Evolutionary conservation across 2,888 invertebrate genomes (phyloP).

Genomic region (Netelia melanura): DNA sequence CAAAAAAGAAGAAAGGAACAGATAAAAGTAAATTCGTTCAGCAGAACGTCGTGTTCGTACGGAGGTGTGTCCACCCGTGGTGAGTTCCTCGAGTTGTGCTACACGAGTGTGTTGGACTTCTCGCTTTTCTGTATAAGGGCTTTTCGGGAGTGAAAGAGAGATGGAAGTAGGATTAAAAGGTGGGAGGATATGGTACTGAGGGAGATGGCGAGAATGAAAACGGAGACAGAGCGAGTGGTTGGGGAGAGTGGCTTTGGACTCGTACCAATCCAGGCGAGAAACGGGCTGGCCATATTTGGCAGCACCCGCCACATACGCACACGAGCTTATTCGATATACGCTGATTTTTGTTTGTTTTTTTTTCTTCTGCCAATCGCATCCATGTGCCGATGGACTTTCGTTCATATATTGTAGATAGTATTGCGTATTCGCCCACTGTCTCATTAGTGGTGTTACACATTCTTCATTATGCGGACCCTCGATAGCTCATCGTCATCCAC

Average conservation of each 20-base stretch:
- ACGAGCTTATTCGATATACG: slow-evolving; percentile 23
- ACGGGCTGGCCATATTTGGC: slow-evolving; percentile 76
- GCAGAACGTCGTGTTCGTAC: slow-evolving; percentile 44
- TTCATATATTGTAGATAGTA: slow-evolving; percentile 10
- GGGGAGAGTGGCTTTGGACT: slow-evolving; percentile 20
- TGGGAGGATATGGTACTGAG: slow-evolving; percentile 40
- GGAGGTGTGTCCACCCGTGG: slow-evolving; percentile 41
- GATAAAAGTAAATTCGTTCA: slow-evolving; percentile 29
- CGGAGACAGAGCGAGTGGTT: slow-evolving; percentile 30
- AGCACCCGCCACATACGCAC: slow-evolving; percentile 67
- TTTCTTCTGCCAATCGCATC: slow-evolving; percentile 22
- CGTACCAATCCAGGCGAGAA: slow-evolving; percentile 72
- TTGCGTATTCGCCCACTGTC: slow-evolving; percentile 9
- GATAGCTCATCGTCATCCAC: too few relatives aligned
- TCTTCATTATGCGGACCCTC: background rate
- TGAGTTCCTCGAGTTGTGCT: background rate
- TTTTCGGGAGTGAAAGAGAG: slow-evolving; percentile 49
- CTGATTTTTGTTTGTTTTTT: slow-evolving; percentile 51
- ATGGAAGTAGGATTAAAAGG: slow-evolving; percentile 33
- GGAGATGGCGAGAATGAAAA: slow-evolving; percentile 20
- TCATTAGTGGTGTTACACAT: slow-evolving; percentile 6
- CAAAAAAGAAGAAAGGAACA: slow-evolving; percentile 23
- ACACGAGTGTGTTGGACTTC: background rate
- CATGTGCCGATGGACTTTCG: slow-evolving; percentile 26
- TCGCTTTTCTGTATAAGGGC: slow-evolving; percentile 50